Conservation (phyloP, 2,113 vertebrate genomes). For the Sporophila hypoxantha region DNA sequence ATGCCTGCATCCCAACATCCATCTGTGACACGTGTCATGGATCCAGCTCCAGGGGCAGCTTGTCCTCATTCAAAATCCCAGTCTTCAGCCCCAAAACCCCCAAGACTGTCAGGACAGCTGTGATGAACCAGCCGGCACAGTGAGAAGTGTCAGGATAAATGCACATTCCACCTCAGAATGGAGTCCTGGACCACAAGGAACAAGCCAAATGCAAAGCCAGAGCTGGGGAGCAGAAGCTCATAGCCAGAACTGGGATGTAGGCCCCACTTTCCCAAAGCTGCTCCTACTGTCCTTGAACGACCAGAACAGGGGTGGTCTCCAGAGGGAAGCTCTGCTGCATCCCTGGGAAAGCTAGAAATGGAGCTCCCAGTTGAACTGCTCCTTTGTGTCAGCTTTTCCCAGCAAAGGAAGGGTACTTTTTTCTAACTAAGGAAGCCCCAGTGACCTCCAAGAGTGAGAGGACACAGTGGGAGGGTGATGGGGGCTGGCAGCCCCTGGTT, state of each 20-base stretch:
- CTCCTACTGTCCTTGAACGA: accelerated
- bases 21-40: accelerated
- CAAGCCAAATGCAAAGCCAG: not conserved
- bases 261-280: accelerated
- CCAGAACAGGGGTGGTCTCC: accelerated
- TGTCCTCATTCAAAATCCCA: not conserved
- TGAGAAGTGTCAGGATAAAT: not conserved
- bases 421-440: not conserved
- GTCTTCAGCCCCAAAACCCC: not conserved
- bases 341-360: not conserved
- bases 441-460: not conserved
- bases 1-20: not conserved
- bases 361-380: not conserved
- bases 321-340: not conserved
- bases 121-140: accelerated
- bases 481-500: not conserved
- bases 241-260: not conserved
- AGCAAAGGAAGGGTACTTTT: not conserved
- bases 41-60: not conserved
- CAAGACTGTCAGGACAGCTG: not conserved
- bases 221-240: not conserved
- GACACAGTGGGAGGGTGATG: accelerated
- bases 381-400: not conserved
- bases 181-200: not conserved
- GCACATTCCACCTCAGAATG: not conserved